Conservation (phyloP, 2,888 invertebrate genomes). For the Melitaea athalia region DNA sequence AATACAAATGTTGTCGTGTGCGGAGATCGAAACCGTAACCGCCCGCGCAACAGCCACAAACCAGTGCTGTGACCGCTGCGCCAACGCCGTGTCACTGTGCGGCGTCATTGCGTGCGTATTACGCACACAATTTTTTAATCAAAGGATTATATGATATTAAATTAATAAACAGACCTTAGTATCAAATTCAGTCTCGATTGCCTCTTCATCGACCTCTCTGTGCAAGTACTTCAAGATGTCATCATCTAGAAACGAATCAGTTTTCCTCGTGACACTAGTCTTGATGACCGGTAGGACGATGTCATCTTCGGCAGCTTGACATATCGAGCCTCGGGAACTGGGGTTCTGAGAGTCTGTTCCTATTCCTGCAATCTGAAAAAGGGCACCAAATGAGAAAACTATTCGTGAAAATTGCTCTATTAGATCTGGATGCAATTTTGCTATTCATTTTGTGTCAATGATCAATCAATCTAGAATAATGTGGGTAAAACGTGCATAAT, state of each 20-base stretch:
- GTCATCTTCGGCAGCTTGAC: slow-evolving; percentile 70
- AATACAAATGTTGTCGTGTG: too few relatives aligned
- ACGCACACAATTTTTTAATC: neutral
- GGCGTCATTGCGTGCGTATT: too few relatives aligned
- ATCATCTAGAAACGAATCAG: slow-evolving; percentile 79
- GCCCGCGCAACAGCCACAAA: too few relatives aligned
- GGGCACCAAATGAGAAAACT: neutral
- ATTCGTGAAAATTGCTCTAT: neutral
- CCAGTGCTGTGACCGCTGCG: too few relatives aligned
- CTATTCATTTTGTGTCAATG: too few relatives aligned
- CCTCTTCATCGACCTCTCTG: slow-evolving; percentile 85
- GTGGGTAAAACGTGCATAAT: too few relatives aligned
- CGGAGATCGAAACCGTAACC: too few relatives aligned
- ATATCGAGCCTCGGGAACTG: slow-evolving; percentile 85
- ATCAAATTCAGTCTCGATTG: slow-evolving; percentile 87
- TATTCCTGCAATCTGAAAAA: slow-evolving; percentile 79
- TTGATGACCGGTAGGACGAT: slow-evolving; percentile 59
- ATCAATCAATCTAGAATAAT: too few relatives aligned
- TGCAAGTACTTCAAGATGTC: slow-evolving; percentile 85
- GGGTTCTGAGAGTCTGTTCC: slow-evolving; percentile 86
- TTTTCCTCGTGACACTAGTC: slow-evolving; percentile 49
- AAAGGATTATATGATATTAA: neutral
- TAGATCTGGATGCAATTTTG: too few relatives aligned
- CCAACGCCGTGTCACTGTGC: too few relatives aligned
- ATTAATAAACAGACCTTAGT: slow-evolving; percentile 65